Evolutionary conservation across 2,113 vertebrate species (phyloP), one percentile per base, ranked within the genome.

Genomic region (Microtus montanus): DNA sequence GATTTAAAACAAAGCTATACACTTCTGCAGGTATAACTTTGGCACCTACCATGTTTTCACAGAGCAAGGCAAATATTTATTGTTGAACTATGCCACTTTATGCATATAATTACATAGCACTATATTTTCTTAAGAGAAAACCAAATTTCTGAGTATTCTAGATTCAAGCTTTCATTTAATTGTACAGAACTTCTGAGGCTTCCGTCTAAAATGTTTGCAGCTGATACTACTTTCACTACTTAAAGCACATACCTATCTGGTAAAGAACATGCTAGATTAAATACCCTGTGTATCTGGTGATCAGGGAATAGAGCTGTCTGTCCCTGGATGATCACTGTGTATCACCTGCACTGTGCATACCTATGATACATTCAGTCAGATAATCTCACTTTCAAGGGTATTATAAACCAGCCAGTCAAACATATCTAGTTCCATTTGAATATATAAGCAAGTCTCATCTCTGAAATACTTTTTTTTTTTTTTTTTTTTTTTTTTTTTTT

Each of bases 401-500:
- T 54, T 86, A 82, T 41, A 86, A 71, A 74, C 79, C 70, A 92
- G 58, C 38, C 35, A 75, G 70, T 82, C 75, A 82, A 87, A 89
- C 22, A 89, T 63, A 87, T n/a, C 30, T 44, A 78, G n/a, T 66
- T 74, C 71, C 26, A 89, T 87, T 47, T 73, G 8, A 35, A 63
- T 30, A 41, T 2, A 77, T 47, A 8, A 87, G 33, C n/a, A 90
- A 78, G 74, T 26, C 80, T 58, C 35, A 93, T 44, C 66, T 86
- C 84, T 82, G 41, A 96, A 58, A 85, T 35, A 91, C 47, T 87
- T 83, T 90, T 87, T 20, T n/a, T n/a, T n/a, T n/a, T n/a, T n/a
- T n/a, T n/a, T n/a, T n/a, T n/a, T n/a, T n/a, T n/a, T n/a, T n/a
- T n/a, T n/a, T n/a, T n/a, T n/a, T n/a, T n/a, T n/a, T n/a, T n/a